Conservation (phyloP, 2,113 vertebrate genomes). For the Vireo altiloquus region DNA sequence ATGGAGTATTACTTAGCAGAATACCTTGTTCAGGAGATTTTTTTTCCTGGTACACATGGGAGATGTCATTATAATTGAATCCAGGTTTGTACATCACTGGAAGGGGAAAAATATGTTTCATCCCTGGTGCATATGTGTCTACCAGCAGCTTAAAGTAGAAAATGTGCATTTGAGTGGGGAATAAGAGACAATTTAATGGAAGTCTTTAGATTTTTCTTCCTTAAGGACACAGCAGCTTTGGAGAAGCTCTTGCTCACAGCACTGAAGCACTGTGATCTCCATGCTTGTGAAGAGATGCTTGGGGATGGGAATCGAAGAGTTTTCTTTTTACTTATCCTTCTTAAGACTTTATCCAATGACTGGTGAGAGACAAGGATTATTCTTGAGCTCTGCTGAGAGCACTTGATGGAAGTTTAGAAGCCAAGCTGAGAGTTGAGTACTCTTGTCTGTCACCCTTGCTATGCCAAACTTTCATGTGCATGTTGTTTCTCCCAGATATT, state of each 20-base stretch:
- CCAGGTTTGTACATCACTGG: neutral
- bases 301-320: neutral
- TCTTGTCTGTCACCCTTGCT: neutral
- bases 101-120: neutral
- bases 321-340: neutral
- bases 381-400: neutral
- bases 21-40: neutral
- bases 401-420: neutral
- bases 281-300: neutral
- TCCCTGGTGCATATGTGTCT: neutral
- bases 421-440: neutral
- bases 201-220: neutral
- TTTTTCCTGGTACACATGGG: neutral
- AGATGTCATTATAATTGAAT: neutral
- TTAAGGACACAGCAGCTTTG: neutral
- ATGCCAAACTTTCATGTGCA: neutral
- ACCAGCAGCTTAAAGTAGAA: neutral
- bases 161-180: neutral
- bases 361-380: neutral
- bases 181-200: neutral
- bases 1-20: neutral
- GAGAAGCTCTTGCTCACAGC: neutral
- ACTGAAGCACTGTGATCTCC: neutral
- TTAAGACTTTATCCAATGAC: neutral
- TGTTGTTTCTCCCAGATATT: neutral